phyloP scores from a whole-genome alignment of 2,888 invertebrate species.

The Cerceris ruficornis region DNA sequence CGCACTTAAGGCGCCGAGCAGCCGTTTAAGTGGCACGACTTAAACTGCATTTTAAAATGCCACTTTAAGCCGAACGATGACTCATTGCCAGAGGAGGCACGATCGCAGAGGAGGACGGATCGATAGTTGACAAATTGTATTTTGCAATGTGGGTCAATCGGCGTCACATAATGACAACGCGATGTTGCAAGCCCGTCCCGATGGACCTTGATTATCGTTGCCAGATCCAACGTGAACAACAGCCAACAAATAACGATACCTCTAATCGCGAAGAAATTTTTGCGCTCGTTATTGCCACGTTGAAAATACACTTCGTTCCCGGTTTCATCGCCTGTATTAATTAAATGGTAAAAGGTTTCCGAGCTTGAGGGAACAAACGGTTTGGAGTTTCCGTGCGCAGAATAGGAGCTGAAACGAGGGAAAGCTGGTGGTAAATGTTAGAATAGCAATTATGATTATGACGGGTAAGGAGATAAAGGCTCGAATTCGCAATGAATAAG shows the following conservation, averaged over 20 bases:
- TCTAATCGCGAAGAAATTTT: conserved; percentile 12
- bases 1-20: not conserved
- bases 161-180: conserved; percentile 32
- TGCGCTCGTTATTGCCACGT: not conserved
- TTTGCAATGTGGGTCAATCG: conserved; percentile 57
- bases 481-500: too few species aligned
- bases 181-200: conserved; percentile 49
- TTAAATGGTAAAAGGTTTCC: too few species aligned
- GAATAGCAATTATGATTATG: too few species aligned
- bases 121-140: conserved; percentile 60
- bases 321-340: not conserved
- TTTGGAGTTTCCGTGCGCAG: too few species aligned
- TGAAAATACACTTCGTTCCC: not conserved
- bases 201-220: conserved; percentile 53
- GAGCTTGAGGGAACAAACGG: too few species aligned
- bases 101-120: conserved; percentile 41
- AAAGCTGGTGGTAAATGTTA: too few species aligned
- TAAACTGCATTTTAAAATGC: conserved; percentile 41
- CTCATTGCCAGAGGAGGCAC: conserved; percentile 31
- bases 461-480: too few species aligned
- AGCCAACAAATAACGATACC: conserved; percentile 29
- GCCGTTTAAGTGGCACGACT: conserved; percentile 11
- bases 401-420: too few species aligned
- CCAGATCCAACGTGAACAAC: conserved; percentile 39
- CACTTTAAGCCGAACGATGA: conserved; percentile 36